phyloP scores from a whole-genome alignment of 2,888 invertebrate genomes.

The Crioceris asparagi region DNA sequence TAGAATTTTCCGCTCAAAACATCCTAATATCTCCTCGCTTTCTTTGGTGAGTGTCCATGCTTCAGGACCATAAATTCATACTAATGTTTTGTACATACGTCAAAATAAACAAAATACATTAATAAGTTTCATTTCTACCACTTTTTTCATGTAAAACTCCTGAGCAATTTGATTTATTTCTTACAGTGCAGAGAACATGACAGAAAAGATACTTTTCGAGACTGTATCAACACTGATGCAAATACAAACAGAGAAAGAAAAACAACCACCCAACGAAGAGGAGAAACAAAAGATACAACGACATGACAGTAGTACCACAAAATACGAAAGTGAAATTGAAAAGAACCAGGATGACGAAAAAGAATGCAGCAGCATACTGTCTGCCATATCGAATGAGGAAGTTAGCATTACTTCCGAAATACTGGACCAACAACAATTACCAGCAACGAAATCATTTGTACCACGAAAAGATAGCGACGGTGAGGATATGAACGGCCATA shows the following conservation, averaged over 20 bases:
- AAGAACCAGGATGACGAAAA: constrained; percentile 41
- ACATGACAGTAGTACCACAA: constrained; percentile 25
- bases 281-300: too few species aligned
- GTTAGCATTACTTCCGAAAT: constrained; percentile 61
- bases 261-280: constrained; percentile 22
- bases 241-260: constrained; percentile 13
- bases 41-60: too few species aligned
- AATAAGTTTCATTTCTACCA: too few species aligned
- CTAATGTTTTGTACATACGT: too few species aligned
- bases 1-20: too few species aligned
- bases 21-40: too few species aligned
- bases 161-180: constrained; percentile 10
- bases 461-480: constrained; percentile 39
- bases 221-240: constrained; percentile 30
- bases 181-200: constrained; percentile 28
- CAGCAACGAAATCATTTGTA: constrained; percentile 31
- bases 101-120: too few species aligned
- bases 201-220: constrained; percentile 29
- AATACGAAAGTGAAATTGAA: constrained; percentile 34
- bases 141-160: too few species aligned
- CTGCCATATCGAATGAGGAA: constrained; percentile 57
- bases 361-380: constrained; percentile 50
- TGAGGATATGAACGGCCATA: constrained; percentile 43
- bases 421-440: constrained; percentile 33
- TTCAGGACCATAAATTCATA: too few species aligned